Evolutionary conservation across 2,797 vertebrate genomes (phyloP).

Genomic region (Poeciliopsis gracilis): DNA sequence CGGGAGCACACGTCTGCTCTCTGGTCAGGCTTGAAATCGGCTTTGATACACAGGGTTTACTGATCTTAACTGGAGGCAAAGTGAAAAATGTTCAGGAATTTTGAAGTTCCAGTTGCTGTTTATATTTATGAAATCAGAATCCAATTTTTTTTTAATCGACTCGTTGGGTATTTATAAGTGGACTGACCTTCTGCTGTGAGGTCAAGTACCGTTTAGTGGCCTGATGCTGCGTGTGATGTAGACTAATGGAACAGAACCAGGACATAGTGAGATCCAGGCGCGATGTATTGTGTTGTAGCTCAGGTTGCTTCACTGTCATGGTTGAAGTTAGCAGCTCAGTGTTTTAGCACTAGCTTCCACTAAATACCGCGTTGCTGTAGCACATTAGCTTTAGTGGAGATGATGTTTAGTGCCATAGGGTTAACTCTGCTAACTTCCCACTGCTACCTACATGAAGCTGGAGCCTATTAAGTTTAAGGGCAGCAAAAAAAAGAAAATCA

Average conservation of each 20-base stretch:
- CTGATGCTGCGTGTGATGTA: not conserved
- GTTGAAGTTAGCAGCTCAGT: too few species aligned
- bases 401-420: too few species aligned
- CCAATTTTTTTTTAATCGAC: slow-evolving; percentile 16
- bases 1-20: slow-evolving; percentile 10
- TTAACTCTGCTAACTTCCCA: too few species aligned
- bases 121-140: not conserved
- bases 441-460: too few species aligned
- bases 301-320: too few species aligned
- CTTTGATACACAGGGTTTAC: slow-evolving; percentile 46
- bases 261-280: too few species aligned
- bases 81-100: slow-evolving; percentile 1
- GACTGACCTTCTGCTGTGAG: not conserved
- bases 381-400: too few species aligned
- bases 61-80: slow-evolving; percentile 21
- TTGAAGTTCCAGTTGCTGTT: not conserved
- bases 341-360: too few species aligned
- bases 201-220: not conserved
- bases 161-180: slow-evolving; percentile 26
- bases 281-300: too few species aligned
- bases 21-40: slow-evolving; percentile 24
- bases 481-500: too few species aligned
- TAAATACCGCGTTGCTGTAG: too few species aligned
- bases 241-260: not conserved
- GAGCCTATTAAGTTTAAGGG: too few species aligned